Evolutionary conservation across 2,888 invertebrate genomes (phyloP).

Genomic region (Drosophila ustulata): DNA sequence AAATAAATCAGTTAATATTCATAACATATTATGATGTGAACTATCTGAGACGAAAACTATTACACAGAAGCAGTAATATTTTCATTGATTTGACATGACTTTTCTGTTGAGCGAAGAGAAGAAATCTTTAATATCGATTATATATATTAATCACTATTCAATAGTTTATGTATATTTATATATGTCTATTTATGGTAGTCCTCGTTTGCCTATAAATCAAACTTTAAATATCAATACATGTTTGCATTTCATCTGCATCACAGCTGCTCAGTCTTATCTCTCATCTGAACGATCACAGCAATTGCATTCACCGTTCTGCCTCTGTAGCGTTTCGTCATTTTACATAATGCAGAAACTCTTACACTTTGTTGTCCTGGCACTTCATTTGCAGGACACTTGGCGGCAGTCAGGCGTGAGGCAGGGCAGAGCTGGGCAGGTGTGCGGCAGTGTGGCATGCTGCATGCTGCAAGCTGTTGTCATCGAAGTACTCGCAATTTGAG

Average conservation of each 20-base stretch:
- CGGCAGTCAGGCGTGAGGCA: slow-evolving; percentile 48
- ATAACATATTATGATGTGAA: too few species aligned
- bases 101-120: too few species aligned
- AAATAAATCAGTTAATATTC: too few species aligned
- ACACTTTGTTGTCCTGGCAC: slow-evolving; percentile 45
- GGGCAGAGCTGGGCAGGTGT: slow-evolving; percentile 47
- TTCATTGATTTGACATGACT: too few species aligned
- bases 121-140: too few species aligned
- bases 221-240: background rate
- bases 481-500: slow-evolving; percentile 61
- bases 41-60: too few species aligned
- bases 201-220: background rate
- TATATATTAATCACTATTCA: too few species aligned
- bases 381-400: slow-evolving; percentile 58
- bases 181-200: too few species aligned
- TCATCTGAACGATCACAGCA: slow-evolving; percentile 19
- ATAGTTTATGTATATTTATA: background rate
- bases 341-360: slow-evolving; percentile 39
- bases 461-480: slow-evolving; percentile 44
- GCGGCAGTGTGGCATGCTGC: slow-evolving; percentile 31
- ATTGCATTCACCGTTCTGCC: slow-evolving; percentile 11
- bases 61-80: too few species aligned
- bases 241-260: slow-evolving; percentile 22
- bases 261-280: slow-evolving; percentile 24
- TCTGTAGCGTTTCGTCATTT: slow-evolving; percentile 19